Percentiles rank a stretch among this genome's conserved stretches.
Evolutionary conservation across 2,797 vertebrate species (phyloP).

Genomic region (Premnoplex brunnescens): DNA sequence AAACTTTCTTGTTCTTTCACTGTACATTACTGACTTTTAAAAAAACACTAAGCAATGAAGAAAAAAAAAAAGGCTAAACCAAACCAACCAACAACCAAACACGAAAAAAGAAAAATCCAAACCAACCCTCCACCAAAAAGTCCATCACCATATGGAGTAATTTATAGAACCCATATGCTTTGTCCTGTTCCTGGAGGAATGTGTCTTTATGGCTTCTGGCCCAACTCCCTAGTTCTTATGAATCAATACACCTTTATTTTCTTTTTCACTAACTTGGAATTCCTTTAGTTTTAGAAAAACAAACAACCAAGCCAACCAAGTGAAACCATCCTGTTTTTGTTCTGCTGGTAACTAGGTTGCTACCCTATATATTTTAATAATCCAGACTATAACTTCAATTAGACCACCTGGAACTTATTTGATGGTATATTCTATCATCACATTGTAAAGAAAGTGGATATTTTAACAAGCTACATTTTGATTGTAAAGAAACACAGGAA

Average conservation of each 20-base stretch:
- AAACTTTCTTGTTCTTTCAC: not conserved
- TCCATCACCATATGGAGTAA: not conserved
- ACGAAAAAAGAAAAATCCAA: fast-evolving
- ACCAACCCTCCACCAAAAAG: not conserved
- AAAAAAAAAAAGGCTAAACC: not conserved
- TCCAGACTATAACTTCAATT: not conserved
- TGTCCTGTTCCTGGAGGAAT: not conserved
- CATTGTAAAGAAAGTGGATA: not conserved
- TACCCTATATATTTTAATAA: not conserved
- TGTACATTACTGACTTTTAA: not conserved
- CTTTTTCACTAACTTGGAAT: not conserved
- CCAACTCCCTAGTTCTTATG: not conserved
- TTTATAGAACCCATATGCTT: not conserved
- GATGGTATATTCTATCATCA: not conserved
- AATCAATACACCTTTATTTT: not conserved
- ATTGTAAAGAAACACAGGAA: not conserved
- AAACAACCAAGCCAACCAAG: not conserved
- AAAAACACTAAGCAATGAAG: not conserved
- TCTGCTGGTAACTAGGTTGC: not conserved
- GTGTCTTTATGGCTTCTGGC: not conserved
- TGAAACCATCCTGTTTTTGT: fast-evolving
- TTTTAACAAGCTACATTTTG: not conserved
- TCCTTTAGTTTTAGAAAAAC: not conserved
- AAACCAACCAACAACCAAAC: too few relatives aligned
- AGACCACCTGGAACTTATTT: not conserved